phyloP scores from a whole-genome alignment of 2,113 vertebrate species.

The Anthoscopus minutus region DNA sequence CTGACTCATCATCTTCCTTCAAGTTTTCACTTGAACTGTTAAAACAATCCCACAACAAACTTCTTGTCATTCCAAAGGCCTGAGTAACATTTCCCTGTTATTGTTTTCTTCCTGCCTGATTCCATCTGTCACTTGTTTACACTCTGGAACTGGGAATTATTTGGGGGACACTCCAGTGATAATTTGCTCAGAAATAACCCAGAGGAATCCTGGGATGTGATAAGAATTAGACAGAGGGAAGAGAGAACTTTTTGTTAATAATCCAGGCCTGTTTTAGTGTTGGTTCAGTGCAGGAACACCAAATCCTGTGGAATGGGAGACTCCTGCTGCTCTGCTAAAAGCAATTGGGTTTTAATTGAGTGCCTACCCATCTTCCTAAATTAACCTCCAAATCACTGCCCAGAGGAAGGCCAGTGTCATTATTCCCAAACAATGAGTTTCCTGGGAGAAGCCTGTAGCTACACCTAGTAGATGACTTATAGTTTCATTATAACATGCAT shows the following conservation, averaged over 20 bases:
- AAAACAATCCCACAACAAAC: not conserved
- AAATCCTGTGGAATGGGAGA: not conserved
- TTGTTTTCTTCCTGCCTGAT: conserved; percentile 9
- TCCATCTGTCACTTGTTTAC: not conserved
- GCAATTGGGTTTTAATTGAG: not conserved
- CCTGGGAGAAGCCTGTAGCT: not conserved
- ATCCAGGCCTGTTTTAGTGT: not conserved
- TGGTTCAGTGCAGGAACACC: not conserved
- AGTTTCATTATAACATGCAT: not conserved
- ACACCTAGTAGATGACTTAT: not conserved
- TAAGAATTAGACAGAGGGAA: not conserved
- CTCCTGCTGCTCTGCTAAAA: not conserved
- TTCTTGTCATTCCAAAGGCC: not conserved
- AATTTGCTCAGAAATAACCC: not conserved
- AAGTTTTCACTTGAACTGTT: not conserved
- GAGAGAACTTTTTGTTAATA: not conserved
- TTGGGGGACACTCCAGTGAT: not conserved
- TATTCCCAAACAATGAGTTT: not conserved
- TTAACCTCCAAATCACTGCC: not conserved
- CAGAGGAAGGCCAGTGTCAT: rapidly evolving
- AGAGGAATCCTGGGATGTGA: not conserved
- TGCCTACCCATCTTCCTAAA: not conserved
- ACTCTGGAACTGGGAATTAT: not conserved
- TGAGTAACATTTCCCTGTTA: conserved; percentile 1
- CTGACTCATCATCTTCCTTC: not conserved